phyloP scores from a whole-genome alignment of 2,888 invertebrate genomes.

The Ophion costatus region DNA sequence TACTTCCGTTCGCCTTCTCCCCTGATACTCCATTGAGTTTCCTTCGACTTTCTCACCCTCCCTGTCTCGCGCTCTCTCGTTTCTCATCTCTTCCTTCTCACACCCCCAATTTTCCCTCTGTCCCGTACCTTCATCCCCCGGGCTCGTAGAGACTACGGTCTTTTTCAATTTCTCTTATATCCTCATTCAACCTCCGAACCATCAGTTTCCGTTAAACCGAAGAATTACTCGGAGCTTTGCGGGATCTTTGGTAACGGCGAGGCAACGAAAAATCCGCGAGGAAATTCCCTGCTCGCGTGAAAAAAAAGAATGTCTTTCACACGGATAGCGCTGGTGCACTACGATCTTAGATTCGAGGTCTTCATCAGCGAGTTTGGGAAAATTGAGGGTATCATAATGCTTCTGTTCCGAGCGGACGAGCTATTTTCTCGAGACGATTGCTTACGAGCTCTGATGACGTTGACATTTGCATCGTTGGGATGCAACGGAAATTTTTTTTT shows the following conservation, averaged over 20 bases:
- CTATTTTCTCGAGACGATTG: too few species aligned
- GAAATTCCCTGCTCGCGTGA: neutral
- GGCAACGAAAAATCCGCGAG: neutral
- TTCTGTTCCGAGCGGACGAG: too few species aligned
- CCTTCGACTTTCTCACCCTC: constrained; percentile 34
- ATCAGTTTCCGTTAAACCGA: constrained; percentile 63
- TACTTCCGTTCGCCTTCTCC: constrained; percentile 8
- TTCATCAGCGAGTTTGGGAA: neutral
- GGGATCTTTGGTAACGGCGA: constrained; percentile 22
- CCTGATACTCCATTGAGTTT: constrained; percentile 40
- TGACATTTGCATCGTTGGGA: too few species aligned
- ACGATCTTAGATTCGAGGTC: neutral
- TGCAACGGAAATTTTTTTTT: too few species aligned
- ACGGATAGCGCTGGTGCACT: neutral
- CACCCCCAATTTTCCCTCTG: constrained; percentile 37
- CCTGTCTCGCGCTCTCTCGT: constrained; percentile 16
- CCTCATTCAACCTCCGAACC: constrained; percentile 44
- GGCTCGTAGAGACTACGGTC: constrained; percentile 38
- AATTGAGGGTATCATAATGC: neutral
- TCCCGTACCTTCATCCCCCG: constrained; percentile 53
- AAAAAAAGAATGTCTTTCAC: constrained; percentile 7
- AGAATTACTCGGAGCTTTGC: constrained; percentile 51
- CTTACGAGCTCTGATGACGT: too few species aligned
- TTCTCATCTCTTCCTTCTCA: constrained; percentile 21
- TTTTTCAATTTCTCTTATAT: constrained; percentile 65